Base-by-base conservation (phyloP, 2,113 vertebrate species). In the Pluvianellus socialis region DNA sequence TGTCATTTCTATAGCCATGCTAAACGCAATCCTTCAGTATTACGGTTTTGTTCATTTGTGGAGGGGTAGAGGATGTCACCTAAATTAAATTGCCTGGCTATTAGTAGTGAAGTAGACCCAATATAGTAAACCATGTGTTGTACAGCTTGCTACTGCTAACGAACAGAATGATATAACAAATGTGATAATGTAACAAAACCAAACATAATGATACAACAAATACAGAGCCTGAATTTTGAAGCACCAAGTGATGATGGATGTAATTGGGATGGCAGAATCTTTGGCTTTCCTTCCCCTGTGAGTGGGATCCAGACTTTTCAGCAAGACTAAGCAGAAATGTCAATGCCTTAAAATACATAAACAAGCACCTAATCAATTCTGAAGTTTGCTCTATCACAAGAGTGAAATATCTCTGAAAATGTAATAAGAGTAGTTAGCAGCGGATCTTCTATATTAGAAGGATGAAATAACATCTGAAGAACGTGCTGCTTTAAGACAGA, bases 61-160 rank as follows among this genome's bases (percentile, higher is more conserved):
- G 14, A 47, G 22, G 6, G 12, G 45, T 47, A 72, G 52, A 72
- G 32, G 40, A 75, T 84, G 42, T 47, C 7, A 59, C 33, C 45
- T 28, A 63, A 68, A 92, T 38, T 63, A 67, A 75, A 59, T 87
- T 88, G 65, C 73, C 49, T 92, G 24, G 70, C 55, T 90, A 8
- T 67, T 75, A 94, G 74, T 30, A 83, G 74, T 35, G 83, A 90
- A 96, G 74, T 86, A 96, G 91, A 76, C 42, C 11, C 38, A 66
- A 16, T 35, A 66, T 87, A 93, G 56, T 1, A 23, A 81, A 30
- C 12, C 2, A 1, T 55, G 87, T 92, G 67, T 67, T 77, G 12
- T 30, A 35, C 2, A 23, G n/a, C 72, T 77, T 79, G 19, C 49
- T 89, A 3, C 44, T 70, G 84, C 56, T 63, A 35, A 58, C 52